Conservation (phyloP, 2,888 invertebrate genomes). For the Nymphalis polychloros region DNA sequence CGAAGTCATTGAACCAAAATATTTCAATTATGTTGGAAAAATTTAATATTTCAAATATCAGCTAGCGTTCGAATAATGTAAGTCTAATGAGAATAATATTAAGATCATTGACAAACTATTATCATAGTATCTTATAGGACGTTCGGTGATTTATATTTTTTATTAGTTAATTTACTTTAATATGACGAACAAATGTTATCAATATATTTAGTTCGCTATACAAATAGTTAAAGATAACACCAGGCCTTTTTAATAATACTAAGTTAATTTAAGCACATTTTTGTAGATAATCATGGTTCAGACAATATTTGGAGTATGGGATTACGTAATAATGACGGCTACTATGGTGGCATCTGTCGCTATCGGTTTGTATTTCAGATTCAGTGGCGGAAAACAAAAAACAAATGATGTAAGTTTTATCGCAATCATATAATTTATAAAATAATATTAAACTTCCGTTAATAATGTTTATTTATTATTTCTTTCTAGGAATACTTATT, state of each 20-base stretch:
- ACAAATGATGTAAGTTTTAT: slow-evolving; percentile 84
- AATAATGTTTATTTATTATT: slow-evolving; percentile 5
- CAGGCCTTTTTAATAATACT: background rate
- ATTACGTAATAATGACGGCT: slow-evolving; percentile 87
- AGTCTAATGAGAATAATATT: no score
- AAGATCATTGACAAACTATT: no score
- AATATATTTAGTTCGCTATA: no score
- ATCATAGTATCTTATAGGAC: no score
- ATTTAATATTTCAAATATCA: no score
- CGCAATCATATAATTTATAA: background rate
- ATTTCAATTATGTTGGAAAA: no score
- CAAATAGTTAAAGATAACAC: no score
- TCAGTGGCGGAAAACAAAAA: slow-evolving; percentile 92
- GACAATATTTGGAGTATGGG: slow-evolving; percentile 83
- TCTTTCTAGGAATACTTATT: slow-evolving; percentile 88
- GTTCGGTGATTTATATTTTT: no score
- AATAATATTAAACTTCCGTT: slow-evolving; percentile 8
- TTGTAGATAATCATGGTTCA: slow-evolving; percentile 47
- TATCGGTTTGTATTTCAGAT: slow-evolving; percentile 92
- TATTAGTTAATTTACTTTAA: no score
- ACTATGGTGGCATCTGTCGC: slow-evolving; percentile 87
- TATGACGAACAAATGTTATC: no score
- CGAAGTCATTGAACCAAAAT: no score
- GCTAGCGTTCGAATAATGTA: no score
- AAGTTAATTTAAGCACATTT: background rate